Percentiles rank a stretch among this genome's conserved stretches.
These are phyloP conservation scores for Ceraclea dissimilis DNA, from an alignment of 2,888 invertebrate genomes.

Conservation along the genomic window DNA sequence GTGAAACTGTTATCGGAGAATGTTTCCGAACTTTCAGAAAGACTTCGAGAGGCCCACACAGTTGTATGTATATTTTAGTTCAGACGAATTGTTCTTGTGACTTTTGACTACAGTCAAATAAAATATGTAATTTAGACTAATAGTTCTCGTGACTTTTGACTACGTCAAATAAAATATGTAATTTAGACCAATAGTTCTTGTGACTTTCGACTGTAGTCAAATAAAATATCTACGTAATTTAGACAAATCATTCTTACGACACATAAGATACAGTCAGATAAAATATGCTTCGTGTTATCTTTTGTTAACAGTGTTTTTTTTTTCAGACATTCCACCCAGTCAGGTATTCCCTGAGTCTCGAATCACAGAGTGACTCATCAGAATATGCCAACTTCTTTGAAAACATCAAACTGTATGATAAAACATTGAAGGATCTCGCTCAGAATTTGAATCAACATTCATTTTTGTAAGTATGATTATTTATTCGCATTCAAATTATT, in stretches of 20 bases:
- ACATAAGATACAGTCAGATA: too few relatives aligned
- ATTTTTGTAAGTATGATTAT: constrained; percentile 15
- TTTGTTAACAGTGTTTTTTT: background rate
- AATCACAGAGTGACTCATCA: constrained; percentile 27
- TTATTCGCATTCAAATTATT: too few relatives aligned
- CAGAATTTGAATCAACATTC: constrained; percentile 33
- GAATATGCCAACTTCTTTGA: constrained; percentile 31
- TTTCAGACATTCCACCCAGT: constrained; percentile 41
- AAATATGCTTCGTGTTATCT: too few relatives aligned
- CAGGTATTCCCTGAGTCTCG: constrained; percentile 33
- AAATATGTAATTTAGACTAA: too few relatives aligned
- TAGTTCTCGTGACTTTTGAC: too few relatives aligned
- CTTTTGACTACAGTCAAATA: too few relatives aligned
- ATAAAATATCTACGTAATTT: too few relatives aligned
- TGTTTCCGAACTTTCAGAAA: constrained; percentile 36
- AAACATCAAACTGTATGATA: constrained; percentile 40
- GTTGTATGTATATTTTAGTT: constrained; percentile 30
- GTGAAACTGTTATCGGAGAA: constrained; percentile 37
- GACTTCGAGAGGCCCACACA: constrained; percentile 37
- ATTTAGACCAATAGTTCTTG: too few relatives aligned
- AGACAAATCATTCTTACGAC: too few relatives aligned
- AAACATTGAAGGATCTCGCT: constrained; percentile 38
- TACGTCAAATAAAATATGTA: too few relatives aligned
- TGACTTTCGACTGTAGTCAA: too few relatives aligned
- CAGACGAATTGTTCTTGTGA: too few relatives aligned